Base-by-base conservation (phyloP, 2,113 vertebrate species). In the Atherinomorus stipes region DNA sequence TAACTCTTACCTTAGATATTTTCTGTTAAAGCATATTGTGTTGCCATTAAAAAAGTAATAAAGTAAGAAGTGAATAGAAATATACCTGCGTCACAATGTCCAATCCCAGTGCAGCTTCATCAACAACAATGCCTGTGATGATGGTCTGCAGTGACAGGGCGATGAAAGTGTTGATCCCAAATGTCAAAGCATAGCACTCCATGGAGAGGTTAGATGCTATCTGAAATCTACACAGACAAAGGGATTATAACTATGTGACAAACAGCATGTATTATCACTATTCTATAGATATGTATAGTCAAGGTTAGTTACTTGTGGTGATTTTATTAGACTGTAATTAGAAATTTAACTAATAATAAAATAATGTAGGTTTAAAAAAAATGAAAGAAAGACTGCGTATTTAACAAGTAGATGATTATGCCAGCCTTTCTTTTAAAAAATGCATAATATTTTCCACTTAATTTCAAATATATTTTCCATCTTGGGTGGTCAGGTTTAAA, bases 121-220 rank as follows among this genome's bases (percentile, higher is more conserved):
- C 93, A 28, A 94, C 88, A 15, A 94, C 66, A 25, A 85, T 58
- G 11, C 68, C 47, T 1, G 93, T 94, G 12, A 94, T 38, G 15
- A 94, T 59, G 13, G 93, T 93, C 85, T 94, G 94, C 38, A 94
- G 76, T 2, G 28, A 54, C 15, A 94, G 82, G 8, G 93, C 93
- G 4, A 83, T 69, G 59, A 93, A 94, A 4, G 90, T 93, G 88
- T 94, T 94, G 72, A 94, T 82, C 38, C 93, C 93, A 40, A 94
- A 94, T 0, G 89, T 91, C 64, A 94, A 72, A 54, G 93, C 92
- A 2, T 94, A 94, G 61, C 93, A 93, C 70, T 93, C 89, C 87
- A 92, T 89, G 16, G 92, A 92, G 52, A 93, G 88, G 51, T 92
- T 93, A 18, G 83, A 66, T 0, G 94, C 93, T 1, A 94, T 94